A percentile compares a stretch with the other conserved stretches of the same genome.
Evolutionary conservation across 92 coral and sea anemone genomes (phyloP).

Genomic region (Palythoa heliodiscus): DNA sequence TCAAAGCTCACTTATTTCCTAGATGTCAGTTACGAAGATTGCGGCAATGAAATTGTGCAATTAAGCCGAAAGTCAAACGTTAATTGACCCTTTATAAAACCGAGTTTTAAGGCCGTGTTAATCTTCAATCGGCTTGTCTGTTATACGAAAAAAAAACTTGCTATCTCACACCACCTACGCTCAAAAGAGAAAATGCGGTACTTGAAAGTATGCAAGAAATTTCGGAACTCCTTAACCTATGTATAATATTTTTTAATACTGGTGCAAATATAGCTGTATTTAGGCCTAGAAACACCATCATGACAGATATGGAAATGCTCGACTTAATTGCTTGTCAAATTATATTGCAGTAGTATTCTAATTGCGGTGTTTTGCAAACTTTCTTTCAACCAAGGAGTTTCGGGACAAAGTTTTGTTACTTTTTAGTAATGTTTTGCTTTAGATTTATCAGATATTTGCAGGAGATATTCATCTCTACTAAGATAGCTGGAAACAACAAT

Average conservation of each 20-base stretch:
- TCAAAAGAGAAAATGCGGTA: background rate
- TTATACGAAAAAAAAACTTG: background rate
- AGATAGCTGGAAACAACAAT: background rate
- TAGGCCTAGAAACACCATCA: constrained; percentile 17
- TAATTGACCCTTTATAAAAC: background rate
- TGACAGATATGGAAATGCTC: background rate
- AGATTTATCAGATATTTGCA: background rate
- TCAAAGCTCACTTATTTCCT: constrained; percentile 11
- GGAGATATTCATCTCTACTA: background rate
- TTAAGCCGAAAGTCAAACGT: background rate
- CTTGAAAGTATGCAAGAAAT: background rate
- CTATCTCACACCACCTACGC: background rate
- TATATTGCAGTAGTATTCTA: background rate
- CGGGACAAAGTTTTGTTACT: background rate
- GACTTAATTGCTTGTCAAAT: background rate
- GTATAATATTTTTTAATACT: background rate
- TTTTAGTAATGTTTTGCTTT: background rate
- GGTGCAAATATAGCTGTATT: constrained; percentile 3
- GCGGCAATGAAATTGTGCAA: constrained; percentile 14
- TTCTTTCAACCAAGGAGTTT: background rate
- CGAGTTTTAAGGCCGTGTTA: background rate
- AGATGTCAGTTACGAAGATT: constrained; percentile 10
- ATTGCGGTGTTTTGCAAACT: constrained; percentile 3
- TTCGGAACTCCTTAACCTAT: background rate
- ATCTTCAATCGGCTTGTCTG: background rate